Evolutionary conservation across 1,140 invertebrate species (phyloP), one percentile per base, ranked within the genome.

Genomic region (Drosophila micromelanica): DNA sequence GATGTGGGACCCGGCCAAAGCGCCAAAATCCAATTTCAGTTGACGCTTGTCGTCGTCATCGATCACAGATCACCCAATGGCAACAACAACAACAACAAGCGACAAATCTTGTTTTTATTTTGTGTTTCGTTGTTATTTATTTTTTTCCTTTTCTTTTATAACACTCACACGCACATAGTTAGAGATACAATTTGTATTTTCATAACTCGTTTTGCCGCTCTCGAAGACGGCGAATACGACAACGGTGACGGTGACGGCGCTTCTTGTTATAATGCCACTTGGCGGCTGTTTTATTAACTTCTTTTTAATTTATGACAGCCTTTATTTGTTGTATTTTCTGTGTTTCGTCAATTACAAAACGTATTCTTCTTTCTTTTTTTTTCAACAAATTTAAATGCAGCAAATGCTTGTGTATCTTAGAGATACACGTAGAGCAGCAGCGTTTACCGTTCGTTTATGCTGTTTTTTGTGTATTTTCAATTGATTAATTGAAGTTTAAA

Each of bases 401-500:
- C 42, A 49, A 37, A 30, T 46, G 8, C 15, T 40, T 23, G 17
- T 27, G 51, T 45, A 35, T 42, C 57, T 30, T 35, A 5, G 6
- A 52, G 20, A n/a, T 42, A 37, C 40, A 52, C 27, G 43, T 23
- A 30, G 42, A 51, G 35, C 15, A 55, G 35, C 8, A 38, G 46
- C 37, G 40, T 54, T 73, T 65, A 73, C 37, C 62, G 62, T 60
- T 60, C 42, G 46, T 60, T 52, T 52, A 32, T 48, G 43, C 55
- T 63, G 20, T 70, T 43, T 62, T 20, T 59, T 35, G 32, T 35
- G 46, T 45, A 49, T 45, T 68, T 78, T 78, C 40, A 57, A 73
- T 89, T 82, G 76, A 89, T 89, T 76, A 89, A 89, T 89, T 79
- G 84, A 71, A 86, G 82, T 76, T 87, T 60, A 46, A 78, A 87